These are phyloP conservation scores for Drosophila insularis DNA, from an alignment of 1,140 invertebrate species.

Conservation along the genomic window DNA sequence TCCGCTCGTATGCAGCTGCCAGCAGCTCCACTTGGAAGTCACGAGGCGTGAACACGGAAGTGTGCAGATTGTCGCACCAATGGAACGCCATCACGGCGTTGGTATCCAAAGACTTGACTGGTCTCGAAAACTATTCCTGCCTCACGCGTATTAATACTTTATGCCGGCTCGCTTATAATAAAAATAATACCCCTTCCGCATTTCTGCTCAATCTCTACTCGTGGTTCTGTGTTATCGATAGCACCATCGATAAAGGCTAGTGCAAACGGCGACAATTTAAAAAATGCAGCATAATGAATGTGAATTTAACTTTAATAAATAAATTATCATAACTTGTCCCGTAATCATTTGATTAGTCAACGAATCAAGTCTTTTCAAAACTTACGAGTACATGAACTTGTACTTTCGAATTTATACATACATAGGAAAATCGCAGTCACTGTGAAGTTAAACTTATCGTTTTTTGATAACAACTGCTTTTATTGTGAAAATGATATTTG, in stretches of 20 bases:
- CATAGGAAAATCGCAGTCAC: neutral
- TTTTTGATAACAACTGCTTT: slow-evolving; percentile 8
- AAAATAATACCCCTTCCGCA: slow-evolving; percentile 10
- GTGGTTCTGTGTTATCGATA: neutral
- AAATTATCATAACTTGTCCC: neutral
- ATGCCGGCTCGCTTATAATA: slow-evolving; percentile 3
- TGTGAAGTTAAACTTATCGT: slow-evolving; percentile 6
- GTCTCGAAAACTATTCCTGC: neutral
- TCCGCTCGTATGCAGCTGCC: slow-evolving; percentile 89
- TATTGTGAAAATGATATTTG: neutral
- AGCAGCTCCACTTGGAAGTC: slow-evolving; percentile 93
- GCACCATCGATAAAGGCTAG: neutral
- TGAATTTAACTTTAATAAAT: neutral
- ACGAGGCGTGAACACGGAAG: slow-evolving; percentile 86
- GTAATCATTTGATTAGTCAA: too few species aligned
- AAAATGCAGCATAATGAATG: neutral
- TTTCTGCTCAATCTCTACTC: neutral
- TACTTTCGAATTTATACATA: too few species aligned
- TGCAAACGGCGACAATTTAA: neutral
- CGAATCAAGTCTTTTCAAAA: too few species aligned
- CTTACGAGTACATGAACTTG: too few species aligned
- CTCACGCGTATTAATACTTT: neutral
- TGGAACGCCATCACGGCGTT: slow-evolving; percentile 72
- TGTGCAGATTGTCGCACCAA: slow-evolving; percentile 83
- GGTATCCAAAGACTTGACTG: neutral